These are phyloP conservation scores for Mormoops blainvillei DNA, from an alignment of 2,113 vertebrate species.

Conservation along the genomic window DNA sequence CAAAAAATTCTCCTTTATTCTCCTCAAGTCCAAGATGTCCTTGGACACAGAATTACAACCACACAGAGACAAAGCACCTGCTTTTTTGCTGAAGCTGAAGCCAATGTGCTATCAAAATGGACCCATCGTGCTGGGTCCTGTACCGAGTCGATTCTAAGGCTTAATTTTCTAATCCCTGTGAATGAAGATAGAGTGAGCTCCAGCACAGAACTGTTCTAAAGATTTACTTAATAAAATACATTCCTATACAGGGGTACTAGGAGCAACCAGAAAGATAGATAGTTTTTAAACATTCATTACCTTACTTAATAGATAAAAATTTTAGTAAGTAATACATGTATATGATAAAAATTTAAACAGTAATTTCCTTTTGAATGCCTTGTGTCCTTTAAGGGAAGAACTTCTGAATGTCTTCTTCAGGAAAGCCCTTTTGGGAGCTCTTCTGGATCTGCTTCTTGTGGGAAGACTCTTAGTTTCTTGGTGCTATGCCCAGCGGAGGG, in stretches of 20 bases:
- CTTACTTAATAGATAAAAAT: not conserved
- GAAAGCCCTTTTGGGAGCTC: not conserved
- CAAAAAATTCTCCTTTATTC: not conserved
- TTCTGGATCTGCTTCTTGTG: not conserved
- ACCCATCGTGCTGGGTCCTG: not conserved
- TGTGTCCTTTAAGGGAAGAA: not conserved
- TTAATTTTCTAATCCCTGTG: not conserved
- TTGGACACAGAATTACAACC: not conserved
- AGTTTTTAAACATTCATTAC: not conserved
- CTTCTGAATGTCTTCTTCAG: not conserved
- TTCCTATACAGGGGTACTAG: not conserved
- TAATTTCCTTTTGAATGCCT: slow-evolving; percentile 4
- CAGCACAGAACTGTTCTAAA: not conserved
- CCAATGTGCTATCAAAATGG: not conserved
- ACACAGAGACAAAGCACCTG: not conserved
- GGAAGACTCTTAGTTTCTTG: not conserved
- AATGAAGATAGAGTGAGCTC: not conserved
- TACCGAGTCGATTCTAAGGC: not conserved
- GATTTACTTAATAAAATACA: not conserved
- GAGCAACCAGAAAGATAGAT: not conserved
- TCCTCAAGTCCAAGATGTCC: not conserved
- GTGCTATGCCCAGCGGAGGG: not conserved
- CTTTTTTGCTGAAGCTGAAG: not conserved
- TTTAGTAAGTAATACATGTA: not conserved
- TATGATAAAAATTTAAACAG: not conserved